Conservation (phyloP, 2,888 invertebrate species). For the Ommatoiulus sabulosus region DNA sequence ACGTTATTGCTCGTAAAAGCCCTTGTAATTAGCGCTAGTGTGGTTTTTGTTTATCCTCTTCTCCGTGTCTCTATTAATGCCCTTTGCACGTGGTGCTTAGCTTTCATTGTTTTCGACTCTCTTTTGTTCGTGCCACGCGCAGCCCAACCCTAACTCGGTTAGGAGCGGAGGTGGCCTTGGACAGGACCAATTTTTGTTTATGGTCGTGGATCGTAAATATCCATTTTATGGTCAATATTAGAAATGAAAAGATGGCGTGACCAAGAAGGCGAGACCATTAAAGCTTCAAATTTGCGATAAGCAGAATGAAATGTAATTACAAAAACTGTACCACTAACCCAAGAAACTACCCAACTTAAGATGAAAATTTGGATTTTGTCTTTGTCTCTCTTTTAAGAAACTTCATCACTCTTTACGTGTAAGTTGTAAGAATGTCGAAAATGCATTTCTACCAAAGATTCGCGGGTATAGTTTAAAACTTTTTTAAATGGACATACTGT, state of each 20-base stretch:
- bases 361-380: no score
- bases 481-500: no score
- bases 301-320: no score
- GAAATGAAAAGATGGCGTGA: neutral
- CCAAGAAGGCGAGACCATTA: neutral
- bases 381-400: no score
- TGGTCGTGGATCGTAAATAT: neutral
- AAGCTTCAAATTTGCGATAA: no score
- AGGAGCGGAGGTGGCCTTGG: neutral
- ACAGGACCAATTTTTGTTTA: slow-evolving; percentile 6
- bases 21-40: slow-evolving; percentile 14
- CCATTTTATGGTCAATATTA: neutral
- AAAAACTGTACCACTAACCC: no score
- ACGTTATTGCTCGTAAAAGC: slow-evolving; percentile 28
- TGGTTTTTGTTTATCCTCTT: neutral
- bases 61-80: slow-evolving; percentile 41
- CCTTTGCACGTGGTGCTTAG: neutral
- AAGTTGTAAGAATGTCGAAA: no score
- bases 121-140: neutral
- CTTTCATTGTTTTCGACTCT: neutral
- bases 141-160: slow-evolving; percentile 2
- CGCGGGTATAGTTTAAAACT: no score
- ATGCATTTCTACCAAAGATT: no score
- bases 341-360: no score
- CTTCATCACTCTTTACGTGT: no score